Base-by-base conservation (phyloP, 1,140 invertebrate genomes). In the Hormaphis cornu region DNA sequence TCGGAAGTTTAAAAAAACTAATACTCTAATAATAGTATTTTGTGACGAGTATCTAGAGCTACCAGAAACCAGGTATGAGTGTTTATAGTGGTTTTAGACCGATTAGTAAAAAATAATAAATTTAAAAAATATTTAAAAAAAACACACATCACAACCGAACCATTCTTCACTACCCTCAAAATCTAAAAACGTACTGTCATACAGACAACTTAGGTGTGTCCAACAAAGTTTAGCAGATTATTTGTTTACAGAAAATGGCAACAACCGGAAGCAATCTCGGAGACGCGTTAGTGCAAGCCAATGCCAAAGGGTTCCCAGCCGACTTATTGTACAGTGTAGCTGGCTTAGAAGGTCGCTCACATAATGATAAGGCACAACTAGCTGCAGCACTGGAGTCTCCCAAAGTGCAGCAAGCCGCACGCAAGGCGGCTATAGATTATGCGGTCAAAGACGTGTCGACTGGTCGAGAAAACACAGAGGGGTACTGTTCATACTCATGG, bases 401-500 rank as follows among this genome's bases (percentile, higher is more conserved):
- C 9, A n/a, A 63, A 2, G 42, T 63, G n/a, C 58, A 46, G 5
- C 2, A 63, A 20, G 58, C 42, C 1, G 58, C 58, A 0, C 26
- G 58, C 1, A 46, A 46, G n/a, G 58, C 58, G 18, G 58, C 58
- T 22, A 20, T 63, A 14, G 58, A 63, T 7, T 63, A 63, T 0
- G 58, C 58, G 8, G 22, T 63, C 5, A 63, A 63, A 14, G 58
- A 63, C 24, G 9, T 63, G n/a, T 12, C 40, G 9, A 46, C 35
- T 7, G 4, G 44, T 3, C 44, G 50, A n/a, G 46, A 69, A 4
- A 35, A 35, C 14, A 42, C 30, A 3, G 40, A 44, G 0, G 56
- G 48, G 14, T 70, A 70, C 37, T 70, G 70, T 52, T 22, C 52
- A 16, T 70, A 70, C 18, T 52, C 54, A 1, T 70, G 70, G 70